Evolutionary conservation across 2,888 invertebrate species (phyloP).

Genomic region (Cancer borealis): DNA sequence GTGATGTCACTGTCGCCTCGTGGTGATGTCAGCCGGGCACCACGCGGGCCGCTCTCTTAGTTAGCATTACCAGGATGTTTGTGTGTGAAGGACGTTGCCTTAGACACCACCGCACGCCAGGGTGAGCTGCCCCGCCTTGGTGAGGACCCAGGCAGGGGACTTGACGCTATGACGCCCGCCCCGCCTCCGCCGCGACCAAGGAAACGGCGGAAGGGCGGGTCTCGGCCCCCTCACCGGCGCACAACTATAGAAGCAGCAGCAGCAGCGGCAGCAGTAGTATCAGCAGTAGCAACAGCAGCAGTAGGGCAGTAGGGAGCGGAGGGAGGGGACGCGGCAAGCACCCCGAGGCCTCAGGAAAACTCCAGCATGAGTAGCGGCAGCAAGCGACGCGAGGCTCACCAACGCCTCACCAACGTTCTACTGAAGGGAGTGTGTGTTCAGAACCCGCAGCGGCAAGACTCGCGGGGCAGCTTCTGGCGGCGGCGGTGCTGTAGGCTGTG

Average conservation of each 20-base stretch:
- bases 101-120: background rate
- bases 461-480: background rate
- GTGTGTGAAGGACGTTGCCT: no score
- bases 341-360: background rate
- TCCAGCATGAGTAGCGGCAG: background rate
- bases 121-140: background rate
- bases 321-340: background rate
- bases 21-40: no score
- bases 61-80: no score
- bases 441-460: background rate
- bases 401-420: background rate
- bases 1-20: no score
- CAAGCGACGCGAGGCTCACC: conserved; percentile 7
- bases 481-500: background rate
- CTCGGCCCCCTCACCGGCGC: background rate
- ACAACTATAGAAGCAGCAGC: background rate
- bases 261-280: background rate
- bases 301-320: background rate
- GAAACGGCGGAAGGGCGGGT: background rate
- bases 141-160: conserved; percentile 2
- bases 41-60: no score
- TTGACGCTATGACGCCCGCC: background rate
- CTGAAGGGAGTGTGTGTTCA: background rate
- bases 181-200: background rate
- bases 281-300: conserved; percentile 29